Evolutionary conservation across 2,888 invertebrate species (phyloP), one percentile per base, ranked within the genome.

Genomic region (Volucella zonaria): DNA sequence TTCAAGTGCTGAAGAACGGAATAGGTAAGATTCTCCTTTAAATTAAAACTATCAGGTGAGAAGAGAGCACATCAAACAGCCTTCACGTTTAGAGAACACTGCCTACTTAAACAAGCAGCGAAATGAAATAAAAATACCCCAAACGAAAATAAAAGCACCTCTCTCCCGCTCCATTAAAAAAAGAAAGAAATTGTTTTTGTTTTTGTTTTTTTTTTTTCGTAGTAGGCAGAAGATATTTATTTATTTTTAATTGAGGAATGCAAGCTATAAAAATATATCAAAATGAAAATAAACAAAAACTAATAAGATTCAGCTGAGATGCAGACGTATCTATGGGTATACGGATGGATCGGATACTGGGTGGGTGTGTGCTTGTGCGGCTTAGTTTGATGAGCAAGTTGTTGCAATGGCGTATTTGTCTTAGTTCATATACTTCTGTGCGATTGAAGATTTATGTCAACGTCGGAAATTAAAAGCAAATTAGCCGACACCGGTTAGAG

Each of bases 181-280:
- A 23, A 23, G 4, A 23, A 23, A 23, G 18, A 23, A 23, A 23
- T 23, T 23, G 18, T 3, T 23, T 23, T 23, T 18, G 1, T 18
- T 18, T 18, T 18, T 23, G 0, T 23, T 23, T 23, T 23, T 23
- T 23, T 31, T 31, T 4, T 31, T 6, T 6, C 0, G 6, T 31
- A 31, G 31, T 6, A 31, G 31, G 4, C 31, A 6, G 31, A 31
- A 64, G 74, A 56, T 56, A 45, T 58, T 58, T 75, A 49, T 66
- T 75, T 75, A 75, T 75, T 75, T 75, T 75, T 66, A 67, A 67
- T 59, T 59, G 51, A 43, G 58, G 58, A 70, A 68, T 68, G 68
- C 56, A 68, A 11, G 56, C 18, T 56, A 56, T 54, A 56, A 14
- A 56, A 68, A 68, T 68, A 56, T 45, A 56, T 68, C 67, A 52